phyloP scores from a whole-genome alignment of 2,797 vertebrate genomes.

The Sebastes dallii region DNA sequence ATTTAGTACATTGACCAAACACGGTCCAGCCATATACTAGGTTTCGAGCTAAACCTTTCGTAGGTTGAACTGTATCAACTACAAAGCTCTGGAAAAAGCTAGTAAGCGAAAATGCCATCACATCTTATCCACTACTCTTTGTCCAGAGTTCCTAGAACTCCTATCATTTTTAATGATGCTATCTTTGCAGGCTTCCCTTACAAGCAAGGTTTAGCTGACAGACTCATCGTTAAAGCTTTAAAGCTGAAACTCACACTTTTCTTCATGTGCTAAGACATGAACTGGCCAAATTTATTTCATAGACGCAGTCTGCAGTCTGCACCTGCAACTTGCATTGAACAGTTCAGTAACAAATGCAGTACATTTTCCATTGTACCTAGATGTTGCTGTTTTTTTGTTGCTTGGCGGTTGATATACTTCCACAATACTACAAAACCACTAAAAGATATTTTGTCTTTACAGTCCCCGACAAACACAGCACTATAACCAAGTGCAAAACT shows the following conservation, averaged over 20 bases:
- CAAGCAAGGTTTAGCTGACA: not conserved
- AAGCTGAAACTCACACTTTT: not conserved
- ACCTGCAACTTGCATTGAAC: not conserved
- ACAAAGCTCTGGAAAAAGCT: not conserved
- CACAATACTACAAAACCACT: not conserved
- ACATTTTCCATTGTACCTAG: not conserved
- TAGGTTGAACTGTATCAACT: not conserved
- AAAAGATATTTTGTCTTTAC: not conserved
- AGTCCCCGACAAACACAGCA: not conserved
- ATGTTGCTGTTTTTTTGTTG: not conserved
- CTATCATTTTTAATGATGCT: not conserved
- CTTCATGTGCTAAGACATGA: not conserved
- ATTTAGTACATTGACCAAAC: no score
- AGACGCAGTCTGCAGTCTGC: not conserved
- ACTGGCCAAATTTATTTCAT: not conserved
- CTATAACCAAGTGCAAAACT: not conserved
- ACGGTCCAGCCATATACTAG: no score
- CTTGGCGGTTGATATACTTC: not conserved
- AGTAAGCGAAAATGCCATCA: not conserved
- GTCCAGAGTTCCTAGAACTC: not conserved
- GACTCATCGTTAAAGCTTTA: not conserved
- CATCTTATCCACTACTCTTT: not conserved
- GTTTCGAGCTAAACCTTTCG: no score
- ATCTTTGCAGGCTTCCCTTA: not conserved
- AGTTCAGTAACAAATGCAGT: not conserved